phyloP scores from a whole-genome alignment of 2,113 vertebrate species.

The Suncus etruscus region DNA sequence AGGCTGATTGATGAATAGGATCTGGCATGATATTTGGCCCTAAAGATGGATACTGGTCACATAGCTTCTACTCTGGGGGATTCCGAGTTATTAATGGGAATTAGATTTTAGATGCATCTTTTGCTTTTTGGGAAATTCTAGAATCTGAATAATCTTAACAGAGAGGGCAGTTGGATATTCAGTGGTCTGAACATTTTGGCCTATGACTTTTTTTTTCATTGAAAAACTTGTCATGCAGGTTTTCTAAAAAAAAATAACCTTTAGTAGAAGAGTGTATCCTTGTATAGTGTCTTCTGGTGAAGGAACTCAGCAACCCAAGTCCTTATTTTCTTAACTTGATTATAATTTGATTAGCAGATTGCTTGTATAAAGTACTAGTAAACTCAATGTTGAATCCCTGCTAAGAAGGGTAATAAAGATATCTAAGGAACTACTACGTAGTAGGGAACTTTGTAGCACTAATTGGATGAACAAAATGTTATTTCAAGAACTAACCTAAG shows the following conservation, averaged over 20 bases:
- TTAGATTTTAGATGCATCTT: not conserved
- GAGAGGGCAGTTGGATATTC: not conserved
- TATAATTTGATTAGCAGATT: not conserved
- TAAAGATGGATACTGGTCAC: not conserved
- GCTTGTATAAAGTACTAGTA: not conserved
- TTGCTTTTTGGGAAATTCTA: not conserved
- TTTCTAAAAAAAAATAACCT: not conserved
- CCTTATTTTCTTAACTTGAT: conserved; percentile 27
- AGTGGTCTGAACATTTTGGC: not conserved
- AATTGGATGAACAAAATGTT: not conserved
- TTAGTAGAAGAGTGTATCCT: not conserved
- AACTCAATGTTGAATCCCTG: not conserved
- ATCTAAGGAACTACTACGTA: not conserved
- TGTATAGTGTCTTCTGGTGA: not conserved
- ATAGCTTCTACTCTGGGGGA: not conserved
- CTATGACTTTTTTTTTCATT: not conserved
- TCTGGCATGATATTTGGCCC: not conserved
- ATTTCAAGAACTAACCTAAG: not conserved
- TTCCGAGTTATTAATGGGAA: not conserved
- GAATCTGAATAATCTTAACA: conserved; percentile 18
- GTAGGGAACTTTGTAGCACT: not conserved
- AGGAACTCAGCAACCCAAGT: conserved; percentile 9
- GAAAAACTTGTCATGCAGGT: not conserved
- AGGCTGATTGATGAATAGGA: not conserved
- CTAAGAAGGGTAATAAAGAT: not conserved